Percentiles rank a stretch among this genome's conserved stretches.
These are phyloP conservation scores for Fregata magnificens DNA, from an alignment of 2,113 vertebrate genomes.

Conservation along the genomic window DNA sequence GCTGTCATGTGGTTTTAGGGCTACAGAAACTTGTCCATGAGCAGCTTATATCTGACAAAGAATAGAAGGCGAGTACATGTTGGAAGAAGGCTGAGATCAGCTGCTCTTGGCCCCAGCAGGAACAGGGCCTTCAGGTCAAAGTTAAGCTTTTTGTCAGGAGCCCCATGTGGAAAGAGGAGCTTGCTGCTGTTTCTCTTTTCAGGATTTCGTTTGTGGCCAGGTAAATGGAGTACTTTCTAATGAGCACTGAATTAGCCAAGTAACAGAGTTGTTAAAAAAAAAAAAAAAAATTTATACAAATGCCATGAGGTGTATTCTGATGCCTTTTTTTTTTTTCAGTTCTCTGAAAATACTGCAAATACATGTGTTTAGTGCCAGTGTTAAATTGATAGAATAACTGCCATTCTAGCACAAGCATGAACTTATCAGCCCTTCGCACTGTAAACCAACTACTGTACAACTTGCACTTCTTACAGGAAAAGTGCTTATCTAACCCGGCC, in stretches of 20 bases:
- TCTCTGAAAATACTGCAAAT: background rate
- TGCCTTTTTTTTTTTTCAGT: background rate
- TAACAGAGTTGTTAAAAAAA: background rate
- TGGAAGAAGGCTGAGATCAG: background rate
- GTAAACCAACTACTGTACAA: background rate
- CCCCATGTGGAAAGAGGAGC: background rate
- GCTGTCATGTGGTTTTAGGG: background rate
- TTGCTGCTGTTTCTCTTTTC: background rate
- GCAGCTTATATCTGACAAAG: background rate
- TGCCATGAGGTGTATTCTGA: background rate
- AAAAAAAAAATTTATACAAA: background rate
- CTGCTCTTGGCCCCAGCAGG: background rate
- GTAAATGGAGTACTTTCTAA: background rate
- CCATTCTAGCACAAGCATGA: background rate
- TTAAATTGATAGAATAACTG: background rate
- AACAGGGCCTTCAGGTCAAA: background rate
- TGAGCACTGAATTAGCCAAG: background rate
- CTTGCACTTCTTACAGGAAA: background rate
- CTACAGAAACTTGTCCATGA: background rate
- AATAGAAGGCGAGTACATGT: background rate
- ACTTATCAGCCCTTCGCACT: background rate
- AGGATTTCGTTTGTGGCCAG: background rate
- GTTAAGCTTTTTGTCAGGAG: background rate
- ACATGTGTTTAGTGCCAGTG: background rate
- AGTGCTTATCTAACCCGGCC: background rate